A percentile compares a stretch with the other conserved stretches of the same genome.
Conservation (phyloP, 1,140 invertebrate genomes). For the Apis cerana region DNA sequence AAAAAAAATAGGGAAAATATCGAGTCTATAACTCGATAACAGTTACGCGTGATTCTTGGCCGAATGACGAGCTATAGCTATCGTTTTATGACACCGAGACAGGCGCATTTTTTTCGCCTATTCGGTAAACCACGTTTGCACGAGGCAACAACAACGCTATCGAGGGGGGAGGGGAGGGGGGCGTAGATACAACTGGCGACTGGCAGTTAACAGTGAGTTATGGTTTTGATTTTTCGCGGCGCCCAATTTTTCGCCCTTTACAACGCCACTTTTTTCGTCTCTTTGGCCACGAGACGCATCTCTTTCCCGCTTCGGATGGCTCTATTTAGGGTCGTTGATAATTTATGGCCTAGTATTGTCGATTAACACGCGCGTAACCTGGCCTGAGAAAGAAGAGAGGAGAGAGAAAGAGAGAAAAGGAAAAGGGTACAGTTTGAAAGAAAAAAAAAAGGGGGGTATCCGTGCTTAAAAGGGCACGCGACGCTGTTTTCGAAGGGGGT, state of each 20-base stretch:
- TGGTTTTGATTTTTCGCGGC: constrained; percentile 70
- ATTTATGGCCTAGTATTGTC: constrained; percentile 80
- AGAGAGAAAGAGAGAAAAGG: constrained; percentile 22
- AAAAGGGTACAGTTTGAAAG: constrained; percentile 43
- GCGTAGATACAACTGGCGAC: constrained; percentile 65
- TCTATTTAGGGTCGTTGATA: constrained; percentile 79
- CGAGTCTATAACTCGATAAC: background rate
- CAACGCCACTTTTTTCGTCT: constrained; percentile 1
- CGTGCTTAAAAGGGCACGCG: constrained; percentile 78
- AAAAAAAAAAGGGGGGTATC: constrained; percentile 64
- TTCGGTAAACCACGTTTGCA: constrained; percentile 47
- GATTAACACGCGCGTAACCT: constrained; percentile 78
- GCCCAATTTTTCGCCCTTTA: constrained; percentile 52
- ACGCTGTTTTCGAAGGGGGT: constrained; percentile 74
- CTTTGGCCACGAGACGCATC: constrained; percentile 26
- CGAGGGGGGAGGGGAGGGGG: too few species aligned
- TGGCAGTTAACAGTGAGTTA: constrained; percentile 74
- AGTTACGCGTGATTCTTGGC: background rate
- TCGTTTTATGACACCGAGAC: background rate
- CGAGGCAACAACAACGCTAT: background rate
- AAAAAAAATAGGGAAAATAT: too few species aligned
- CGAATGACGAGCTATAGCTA: constrained; percentile 20
- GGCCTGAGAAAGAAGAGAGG: constrained; percentile 46
- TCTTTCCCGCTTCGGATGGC: constrained; percentile 63
- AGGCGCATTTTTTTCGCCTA: constrained; percentile 34